A percentile compares a stretch with the other conserved stretches of the same genome.
Evolutionary conservation across 2,888 invertebrate genomes (phyloP).

Genomic region (Synergus umbraculus): DNA sequence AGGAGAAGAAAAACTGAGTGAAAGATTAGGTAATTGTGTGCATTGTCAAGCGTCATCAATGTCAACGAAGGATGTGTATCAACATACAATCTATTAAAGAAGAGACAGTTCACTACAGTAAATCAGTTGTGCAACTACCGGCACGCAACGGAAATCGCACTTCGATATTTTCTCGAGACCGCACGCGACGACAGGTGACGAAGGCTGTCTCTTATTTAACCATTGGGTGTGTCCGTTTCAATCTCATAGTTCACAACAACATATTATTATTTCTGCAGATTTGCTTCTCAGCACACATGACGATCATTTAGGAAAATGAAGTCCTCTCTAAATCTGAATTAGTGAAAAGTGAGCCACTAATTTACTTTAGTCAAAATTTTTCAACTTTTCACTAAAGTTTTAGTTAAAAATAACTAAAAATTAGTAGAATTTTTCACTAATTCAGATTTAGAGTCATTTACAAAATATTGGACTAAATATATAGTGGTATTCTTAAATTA

Average conservation of each 20-base stretch:
- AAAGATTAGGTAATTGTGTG: conserved; percentile 44
- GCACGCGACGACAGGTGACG: conserved; percentile 22
- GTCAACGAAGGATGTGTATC: conserved; percentile 43
- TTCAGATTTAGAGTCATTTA: too few relatives aligned
- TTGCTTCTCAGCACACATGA: background rate
- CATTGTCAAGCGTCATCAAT: conserved; percentile 43
- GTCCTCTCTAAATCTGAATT: too few relatives aligned
- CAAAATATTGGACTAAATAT: too few relatives aligned
- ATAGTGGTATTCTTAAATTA: too few relatives aligned
- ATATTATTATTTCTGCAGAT: background rate
- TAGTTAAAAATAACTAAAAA: too few relatives aligned
- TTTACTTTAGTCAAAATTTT: too few relatives aligned
- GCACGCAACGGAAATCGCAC: conserved; percentile 41
- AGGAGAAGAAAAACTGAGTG: conserved; percentile 5
- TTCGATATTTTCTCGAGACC: conserved; percentile 29
- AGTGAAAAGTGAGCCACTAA: too few relatives aligned
- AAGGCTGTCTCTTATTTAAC: conserved; percentile 39
- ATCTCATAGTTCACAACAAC: background rate
- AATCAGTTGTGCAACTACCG: conserved; percentile 33
- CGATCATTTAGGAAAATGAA: background rate
- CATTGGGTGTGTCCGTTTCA: conserved; percentile 20
- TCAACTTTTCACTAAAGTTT: too few relatives aligned
- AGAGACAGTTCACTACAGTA: conserved; percentile 9
- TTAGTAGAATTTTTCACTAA: too few relatives aligned
- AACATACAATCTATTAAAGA: conserved; percentile 48